phyloP scores from a whole-genome alignment of 2,797 vertebrate species.

The Lagorchestes hirsutus region DNA sequence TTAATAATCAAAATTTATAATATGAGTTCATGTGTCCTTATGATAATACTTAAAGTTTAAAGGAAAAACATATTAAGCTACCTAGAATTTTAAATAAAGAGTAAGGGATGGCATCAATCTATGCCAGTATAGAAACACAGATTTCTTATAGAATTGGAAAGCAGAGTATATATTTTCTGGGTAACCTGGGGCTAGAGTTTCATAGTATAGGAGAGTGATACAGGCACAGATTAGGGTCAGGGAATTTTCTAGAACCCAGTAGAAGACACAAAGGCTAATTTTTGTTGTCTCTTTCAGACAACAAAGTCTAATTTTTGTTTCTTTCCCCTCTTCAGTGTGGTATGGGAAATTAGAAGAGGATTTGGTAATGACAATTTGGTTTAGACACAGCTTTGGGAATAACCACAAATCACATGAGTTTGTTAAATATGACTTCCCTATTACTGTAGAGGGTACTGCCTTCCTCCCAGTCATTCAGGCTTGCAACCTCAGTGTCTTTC shows the following conservation, averaged over 20 bases:
- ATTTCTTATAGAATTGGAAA: not conserved
- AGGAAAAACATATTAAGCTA: not conserved
- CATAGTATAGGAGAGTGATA: not conserved
- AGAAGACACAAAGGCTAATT: too few species aligned
- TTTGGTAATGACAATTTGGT: not conserved
- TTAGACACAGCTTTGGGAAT: not conserved
- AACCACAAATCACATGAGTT: not conserved
- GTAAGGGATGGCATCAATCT: not conserved
- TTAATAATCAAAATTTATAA: slow-evolving; percentile 20
- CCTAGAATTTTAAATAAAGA: not conserved
- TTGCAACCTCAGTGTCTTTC: not conserved
- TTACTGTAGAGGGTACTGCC: not conserved
- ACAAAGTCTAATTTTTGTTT: too few species aligned
- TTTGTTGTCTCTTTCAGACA: too few species aligned
- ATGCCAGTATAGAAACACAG: not conserved
- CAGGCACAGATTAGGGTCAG: not conserved
- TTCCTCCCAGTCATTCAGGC: not conserved
- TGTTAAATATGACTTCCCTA: not conserved
- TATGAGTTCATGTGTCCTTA: slow-evolving; percentile 1
- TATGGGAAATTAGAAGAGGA: not conserved
- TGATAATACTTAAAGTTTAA: rapidly evolving
- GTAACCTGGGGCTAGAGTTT: not conserved
- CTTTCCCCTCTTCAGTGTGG: not conserved
- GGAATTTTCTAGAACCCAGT: not conserved
- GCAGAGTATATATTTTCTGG: not conserved